Conservation (phyloP, 2,113 vertebrate species). For the Symphodus melops region DNA sequence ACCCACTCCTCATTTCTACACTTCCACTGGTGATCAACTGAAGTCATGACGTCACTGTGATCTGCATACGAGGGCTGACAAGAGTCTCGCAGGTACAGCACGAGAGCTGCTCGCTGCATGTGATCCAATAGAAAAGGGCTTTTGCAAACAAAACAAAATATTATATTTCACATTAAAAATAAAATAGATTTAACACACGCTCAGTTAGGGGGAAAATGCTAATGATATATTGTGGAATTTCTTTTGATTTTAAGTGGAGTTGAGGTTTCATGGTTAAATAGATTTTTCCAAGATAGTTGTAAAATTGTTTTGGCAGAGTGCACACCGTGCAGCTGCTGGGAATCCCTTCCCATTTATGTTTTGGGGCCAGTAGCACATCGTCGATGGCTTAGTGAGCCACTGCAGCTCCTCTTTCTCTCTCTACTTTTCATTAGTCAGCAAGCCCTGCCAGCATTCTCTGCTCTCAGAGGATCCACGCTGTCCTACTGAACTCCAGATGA, state of each 20-base stretch:
- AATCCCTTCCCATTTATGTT: constrained; percentile 49
- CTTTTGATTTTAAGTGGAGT: not conserved
- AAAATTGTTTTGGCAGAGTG: constrained; percentile 15
- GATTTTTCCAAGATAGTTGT: not conserved
- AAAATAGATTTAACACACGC: no score
- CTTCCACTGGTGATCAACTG: not conserved
- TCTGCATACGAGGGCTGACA: constrained; percentile 15
- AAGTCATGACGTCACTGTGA: constrained; percentile 8
- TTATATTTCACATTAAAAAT: no score
- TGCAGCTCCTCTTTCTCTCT: constrained; percentile 37
- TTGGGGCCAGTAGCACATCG: constrained; percentile 57
- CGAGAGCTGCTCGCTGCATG: not conserved
- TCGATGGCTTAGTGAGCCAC: constrained; percentile 23
- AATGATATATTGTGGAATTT: not conserved
- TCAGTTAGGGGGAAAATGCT: not conserved
- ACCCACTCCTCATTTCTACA: constrained; percentile 1
- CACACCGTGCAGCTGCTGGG: constrained; percentile 21
- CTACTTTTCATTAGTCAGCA: constrained; percentile 59
- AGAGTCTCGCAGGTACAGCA: not conserved
- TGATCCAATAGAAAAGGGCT: not conserved
- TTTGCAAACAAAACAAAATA: no score
- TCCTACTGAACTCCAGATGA: constrained; percentile 75
- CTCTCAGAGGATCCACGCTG: constrained; percentile 69
- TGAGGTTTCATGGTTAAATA: not conserved
- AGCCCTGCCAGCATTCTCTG: constrained; percentile 45